phyloP scores from a whole-genome alignment of 1,140 invertebrate species.

The Plectus sambesii region DNA sequence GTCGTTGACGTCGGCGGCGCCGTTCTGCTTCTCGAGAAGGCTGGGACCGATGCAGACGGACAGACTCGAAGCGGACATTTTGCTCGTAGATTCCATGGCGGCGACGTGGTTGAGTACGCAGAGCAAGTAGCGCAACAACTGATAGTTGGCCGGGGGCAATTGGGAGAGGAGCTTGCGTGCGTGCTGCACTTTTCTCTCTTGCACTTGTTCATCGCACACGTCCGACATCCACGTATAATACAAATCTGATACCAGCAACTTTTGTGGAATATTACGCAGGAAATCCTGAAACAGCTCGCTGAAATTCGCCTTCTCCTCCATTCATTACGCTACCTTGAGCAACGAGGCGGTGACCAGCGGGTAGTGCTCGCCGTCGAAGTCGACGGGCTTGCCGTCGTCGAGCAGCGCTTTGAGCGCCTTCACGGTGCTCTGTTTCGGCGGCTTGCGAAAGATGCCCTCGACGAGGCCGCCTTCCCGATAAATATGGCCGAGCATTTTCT shows the following conservation, averaged over 20 bases:
- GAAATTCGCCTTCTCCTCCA: too few species aligned
- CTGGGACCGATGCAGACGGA: constrained; percentile 23
- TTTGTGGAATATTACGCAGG: constrained; percentile 21
- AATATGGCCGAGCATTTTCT: too few species aligned
- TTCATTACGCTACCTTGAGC: too few species aligned
- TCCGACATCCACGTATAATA: constrained; percentile 27
- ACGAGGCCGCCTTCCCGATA: too few species aligned
- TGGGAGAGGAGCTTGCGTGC: too few species aligned
- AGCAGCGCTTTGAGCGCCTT: constrained; percentile 18
- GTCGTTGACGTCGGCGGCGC: constrained; percentile 16
- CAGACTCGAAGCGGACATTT: constrained; percentile 21
- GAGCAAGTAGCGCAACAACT: constrained; percentile 20
- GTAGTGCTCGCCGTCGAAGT: constrained; percentile 27
- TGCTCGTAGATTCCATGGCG: constrained; percentile 3
- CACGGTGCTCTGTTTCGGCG: constrained; percentile 25
- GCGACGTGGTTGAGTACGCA: constrained; percentile 18
- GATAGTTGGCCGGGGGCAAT: constrained; percentile 19
- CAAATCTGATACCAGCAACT: constrained; percentile 22
- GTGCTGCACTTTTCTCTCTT: constrained; percentile 17
- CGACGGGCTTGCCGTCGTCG: constrained; percentile 22
- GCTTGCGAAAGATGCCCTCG: constrained; percentile 27
- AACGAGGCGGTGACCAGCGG: constrained; percentile 25
- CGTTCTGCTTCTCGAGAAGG: constrained; percentile 21
- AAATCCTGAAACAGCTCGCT: too few species aligned
- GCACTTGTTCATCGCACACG: constrained; percentile 14